Evolutionary conservation across 2,797 vertebrate species (phyloP).

Genomic region (Eurystomus glaucurus): DNA sequence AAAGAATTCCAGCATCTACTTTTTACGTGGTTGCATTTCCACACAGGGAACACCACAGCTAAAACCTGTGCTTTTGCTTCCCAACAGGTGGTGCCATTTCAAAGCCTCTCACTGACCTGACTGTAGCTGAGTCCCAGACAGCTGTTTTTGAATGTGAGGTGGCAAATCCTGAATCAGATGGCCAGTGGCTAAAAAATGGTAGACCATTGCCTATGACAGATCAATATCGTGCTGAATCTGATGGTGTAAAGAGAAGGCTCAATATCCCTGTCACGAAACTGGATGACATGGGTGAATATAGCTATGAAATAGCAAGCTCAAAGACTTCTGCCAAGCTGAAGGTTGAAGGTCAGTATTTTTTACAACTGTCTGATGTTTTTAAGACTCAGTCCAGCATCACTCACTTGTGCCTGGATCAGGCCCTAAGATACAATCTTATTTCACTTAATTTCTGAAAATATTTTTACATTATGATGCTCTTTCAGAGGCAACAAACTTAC

Average conservation of each 20-base stretch:
- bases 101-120: slow-evolving; percentile 92
- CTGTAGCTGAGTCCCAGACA: slow-evolving; percentile 94
- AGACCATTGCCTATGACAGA: slow-evolving; percentile 86
- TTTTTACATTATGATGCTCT: background rate
- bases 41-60: background rate
- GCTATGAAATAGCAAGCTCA: slow-evolving; percentile 95
- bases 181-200: slow-evolving; percentile 93
- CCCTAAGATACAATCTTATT: background rate
- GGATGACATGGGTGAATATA: slow-evolving; percentile 95
- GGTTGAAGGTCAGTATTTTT: slow-evolving; percentile 91
- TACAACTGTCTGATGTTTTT: background rate
- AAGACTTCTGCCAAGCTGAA: slow-evolving; percentile 95
- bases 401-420: background rate
- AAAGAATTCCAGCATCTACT: background rate
- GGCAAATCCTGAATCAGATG: slow-evolving; percentile 92
- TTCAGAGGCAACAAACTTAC: background rate
- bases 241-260: slow-evolving; percentile 89
- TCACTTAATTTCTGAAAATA: background rate
- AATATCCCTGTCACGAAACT: slow-evolving; percentile 88
- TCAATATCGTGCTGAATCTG: slow-evolving; percentile 87
- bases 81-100: slow-evolving; percentile 94
- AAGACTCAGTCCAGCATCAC: background rate
- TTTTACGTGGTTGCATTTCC: background rate
- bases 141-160: slow-evolving; percentile 95
- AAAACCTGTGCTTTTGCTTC: background rate